A percentile compares a stretch with the other conserved stretches of the same genome.
These are phyloP conservation scores for mouse (Mus musculus) DNA, from an alignment of 2,113 vertebrate genomes.

Conservation along the genomic window GRCm39 chr2:51434501-51435000, in stretches of 20 bases:
- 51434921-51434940: neutral
- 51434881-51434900: neutral
- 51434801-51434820: neutral
- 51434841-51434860: neutral
- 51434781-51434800: neutral
- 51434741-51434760: neutral
- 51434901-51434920: neutral
- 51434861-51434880: neutral
- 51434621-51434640: neutral
- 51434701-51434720: neutral
- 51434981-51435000: too few relatives aligned
- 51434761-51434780: neutral
- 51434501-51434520: neutral
- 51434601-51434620: neutral
- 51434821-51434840: neutral
- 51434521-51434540: neutral
- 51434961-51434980: neutral
- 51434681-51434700: neutral
- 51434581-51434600: neutral
- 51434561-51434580: neutral
- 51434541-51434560: neutral
- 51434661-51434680: neutral
- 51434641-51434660: neutral
- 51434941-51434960: neutral
- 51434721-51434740: neutral